Evolutionary conservation across 1,140 invertebrate genomes (phyloP).

Genomic region (Drosophila bocqueti): DNA sequence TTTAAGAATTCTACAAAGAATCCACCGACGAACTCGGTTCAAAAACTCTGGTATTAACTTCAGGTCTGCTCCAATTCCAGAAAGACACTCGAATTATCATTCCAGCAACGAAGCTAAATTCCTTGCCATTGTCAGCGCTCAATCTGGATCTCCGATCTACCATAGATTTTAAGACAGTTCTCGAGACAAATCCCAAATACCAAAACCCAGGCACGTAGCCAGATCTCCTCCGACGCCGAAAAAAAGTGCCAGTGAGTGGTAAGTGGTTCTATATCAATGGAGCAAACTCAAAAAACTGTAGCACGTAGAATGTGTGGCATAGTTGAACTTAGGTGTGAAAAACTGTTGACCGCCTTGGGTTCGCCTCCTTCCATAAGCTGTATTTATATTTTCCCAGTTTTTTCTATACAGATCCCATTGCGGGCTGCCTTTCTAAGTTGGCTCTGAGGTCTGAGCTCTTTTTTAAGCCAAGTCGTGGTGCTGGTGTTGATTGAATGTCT

Average conservation of each 20-base stretch:
- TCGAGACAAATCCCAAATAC: constrained; percentile 34
- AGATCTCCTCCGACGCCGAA: constrained; percentile 31
- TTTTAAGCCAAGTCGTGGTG: constrained; percentile 31
- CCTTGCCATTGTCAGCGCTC: constrained; percentile 58
- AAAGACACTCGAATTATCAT: constrained; percentile 59
- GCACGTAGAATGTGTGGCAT: constrained; percentile 28
- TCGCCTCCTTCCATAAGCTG: constrained; percentile 5
- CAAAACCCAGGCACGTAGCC: constrained; percentile 44
- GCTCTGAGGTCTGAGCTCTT: not conserved
- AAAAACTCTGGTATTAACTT: constrained; percentile 25
- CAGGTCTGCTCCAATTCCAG: constrained; percentile 56
- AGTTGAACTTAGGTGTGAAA: constrained; percentile 58
- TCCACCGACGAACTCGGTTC: constrained; percentile 8
- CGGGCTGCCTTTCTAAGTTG: constrained; percentile 52
- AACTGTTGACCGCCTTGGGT: constrained; percentile 38
- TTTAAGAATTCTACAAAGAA: constrained; percentile 28
- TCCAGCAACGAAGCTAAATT: constrained; percentile 51
- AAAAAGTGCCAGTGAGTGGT: constrained; percentile 29
- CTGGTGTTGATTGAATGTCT: constrained; percentile 59
- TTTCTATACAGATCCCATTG: constrained; percentile 8
- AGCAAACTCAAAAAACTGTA: constrained; percentile 32
- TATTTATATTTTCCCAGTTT: constrained; percentile 23
- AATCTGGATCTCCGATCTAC: constrained; percentile 50
- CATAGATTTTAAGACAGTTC: constrained; percentile 23
- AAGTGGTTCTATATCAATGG: constrained; percentile 52